Base-by-base conservation (phyloP, 64 coral and sea anemone genomes). In the Platygyra sinensis region DNA sequence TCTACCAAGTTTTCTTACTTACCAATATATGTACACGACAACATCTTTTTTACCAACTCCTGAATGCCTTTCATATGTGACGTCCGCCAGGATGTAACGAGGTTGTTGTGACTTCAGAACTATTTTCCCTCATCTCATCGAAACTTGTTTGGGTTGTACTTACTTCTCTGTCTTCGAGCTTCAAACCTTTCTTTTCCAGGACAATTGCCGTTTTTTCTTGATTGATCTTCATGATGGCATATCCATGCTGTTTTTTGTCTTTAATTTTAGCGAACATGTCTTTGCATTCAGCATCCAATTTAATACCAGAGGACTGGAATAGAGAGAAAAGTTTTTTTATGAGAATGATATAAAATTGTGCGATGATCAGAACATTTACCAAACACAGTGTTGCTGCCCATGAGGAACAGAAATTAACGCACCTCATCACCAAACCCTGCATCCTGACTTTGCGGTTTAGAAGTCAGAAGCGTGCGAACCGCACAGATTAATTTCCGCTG, bases 201-300 rank as follows among this genome's bases (percentile, higher is more conserved):
- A 79, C 76, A 14, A 79, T 79, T 28, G 52, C 76, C 28, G 52
- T 79, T 57, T 50, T 79, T 46, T 79, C 51, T 27, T 79, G n/a
- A 25, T 46, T 46, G 39, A 79, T 79, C 76, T 10, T 79, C 76
- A 79, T 79, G 50, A 79, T 12, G 10, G 76, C 76, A 79, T 79
- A 79, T 9, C 46, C 76, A 79, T 79, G 51, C 14, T 55, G 22
- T n/a, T 57, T 46, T 27, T 57, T 79, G 20, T 54, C 10, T 50
- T 79, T 79, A 49, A 79, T 79, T 10, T 46, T 49, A 54, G 76
- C 29, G 24, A 79, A 79, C 51, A 79, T 55, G 22, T 24, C 76
- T 79, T 79, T 79, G 49, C 76, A 79, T 54, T 79, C 49, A 19
- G 52, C 19, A 49, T 18, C 20, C 24, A 32, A 12, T 73, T n/a